phyloP scores from a whole-genome alignment of 1,140 invertebrate genomes.

The Hermetia illucens region DNA sequence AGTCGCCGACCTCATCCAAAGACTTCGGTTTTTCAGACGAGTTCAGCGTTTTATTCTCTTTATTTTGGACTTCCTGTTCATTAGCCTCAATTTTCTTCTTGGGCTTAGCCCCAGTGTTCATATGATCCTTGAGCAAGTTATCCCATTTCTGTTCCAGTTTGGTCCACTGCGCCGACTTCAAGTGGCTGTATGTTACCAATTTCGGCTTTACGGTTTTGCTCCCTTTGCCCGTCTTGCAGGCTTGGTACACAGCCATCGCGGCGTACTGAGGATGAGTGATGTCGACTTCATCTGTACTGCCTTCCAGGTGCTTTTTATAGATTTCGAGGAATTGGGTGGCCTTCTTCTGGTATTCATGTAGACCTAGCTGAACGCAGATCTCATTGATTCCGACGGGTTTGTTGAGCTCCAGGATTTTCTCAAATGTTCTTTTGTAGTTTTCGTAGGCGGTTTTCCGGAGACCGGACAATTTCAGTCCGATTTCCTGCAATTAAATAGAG shows the following conservation, averaged over 20 bases:
- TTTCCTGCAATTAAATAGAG: conserved; percentile 15
- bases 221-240: conserved; percentile 28
- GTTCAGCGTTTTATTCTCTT: not conserved
- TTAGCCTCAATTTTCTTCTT: not conserved
- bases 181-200: conserved; percentile 26
- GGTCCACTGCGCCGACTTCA: conserved; percentile 29
- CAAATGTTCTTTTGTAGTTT: conserved; percentile 29
- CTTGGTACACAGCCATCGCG: conserved; percentile 30
- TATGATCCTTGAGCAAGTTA: conserved; percentile 21
- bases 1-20: conserved; percentile 16
- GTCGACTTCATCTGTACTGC: conserved; percentile 15
- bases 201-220: conserved; percentile 26
- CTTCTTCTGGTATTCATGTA: conserved; percentile 24
- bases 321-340: conserved; percentile 25
- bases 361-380: conserved; percentile 28
- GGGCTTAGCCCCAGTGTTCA: not conserved
- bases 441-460: conserved; percentile 27
- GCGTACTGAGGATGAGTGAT: conserved; percentile 31
- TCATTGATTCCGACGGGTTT: conserved; percentile 26
- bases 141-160: conserved; percentile 28
- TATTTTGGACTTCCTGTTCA: not conserved
- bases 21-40: not conserved
- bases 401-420: conserved; percentile 29
- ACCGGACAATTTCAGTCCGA: conserved; percentile 26
- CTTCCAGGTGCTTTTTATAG: conserved; percentile 13